A percentile compares a stretch with the other conserved stretches of the same genome.
phyloP scores from a whole-genome alignment of 2,113 vertebrate species.

The Pao palembangensis region DNA sequence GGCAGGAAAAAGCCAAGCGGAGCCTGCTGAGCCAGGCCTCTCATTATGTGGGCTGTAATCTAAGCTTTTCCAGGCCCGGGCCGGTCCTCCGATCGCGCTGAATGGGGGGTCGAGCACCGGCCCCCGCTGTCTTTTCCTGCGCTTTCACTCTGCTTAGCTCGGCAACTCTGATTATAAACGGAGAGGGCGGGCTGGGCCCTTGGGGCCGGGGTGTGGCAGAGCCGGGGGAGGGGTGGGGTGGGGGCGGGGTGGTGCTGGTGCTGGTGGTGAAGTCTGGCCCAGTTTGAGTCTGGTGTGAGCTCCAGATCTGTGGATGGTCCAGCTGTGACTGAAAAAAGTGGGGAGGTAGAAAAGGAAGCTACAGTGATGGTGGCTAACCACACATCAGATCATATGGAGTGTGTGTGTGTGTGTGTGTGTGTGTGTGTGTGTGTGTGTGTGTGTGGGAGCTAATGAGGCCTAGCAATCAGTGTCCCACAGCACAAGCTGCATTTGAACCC shows the following conservation, averaged over 20 bases:
- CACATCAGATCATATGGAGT: background rate
- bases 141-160: conserved; percentile 74
- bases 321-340: no score
- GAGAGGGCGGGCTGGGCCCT: conserved; percentile 43
- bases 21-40: conserved; percentile 74
- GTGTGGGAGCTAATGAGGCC: conserved; percentile 57
- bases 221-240: conserved; percentile 25
- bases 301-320: conserved; percentile 10
- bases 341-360: no score
- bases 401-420: background rate
- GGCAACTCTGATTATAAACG: conserved; percentile 68
- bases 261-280: no score
- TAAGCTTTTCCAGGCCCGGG: conserved; percentile 65
- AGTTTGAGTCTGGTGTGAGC: background rate
- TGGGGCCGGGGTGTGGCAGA: conserved; percentile 30
- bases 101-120: conserved; percentile 59
- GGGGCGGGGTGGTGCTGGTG: conserved; percentile 7
- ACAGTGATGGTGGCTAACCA: no score
- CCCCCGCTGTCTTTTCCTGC: conserved; percentile 66
- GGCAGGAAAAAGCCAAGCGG: conserved; percentile 36
- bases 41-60: conserved; percentile 74
- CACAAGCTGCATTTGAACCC: conserved; percentile 32
- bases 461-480: conserved; percentile 36
- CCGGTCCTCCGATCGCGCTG: conserved; percentile 57
- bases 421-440: conserved; percentile 19